Evolutionary conservation across 2,113 vertebrate genomes (phyloP).

Genomic region (Carassius carassius): DNA sequence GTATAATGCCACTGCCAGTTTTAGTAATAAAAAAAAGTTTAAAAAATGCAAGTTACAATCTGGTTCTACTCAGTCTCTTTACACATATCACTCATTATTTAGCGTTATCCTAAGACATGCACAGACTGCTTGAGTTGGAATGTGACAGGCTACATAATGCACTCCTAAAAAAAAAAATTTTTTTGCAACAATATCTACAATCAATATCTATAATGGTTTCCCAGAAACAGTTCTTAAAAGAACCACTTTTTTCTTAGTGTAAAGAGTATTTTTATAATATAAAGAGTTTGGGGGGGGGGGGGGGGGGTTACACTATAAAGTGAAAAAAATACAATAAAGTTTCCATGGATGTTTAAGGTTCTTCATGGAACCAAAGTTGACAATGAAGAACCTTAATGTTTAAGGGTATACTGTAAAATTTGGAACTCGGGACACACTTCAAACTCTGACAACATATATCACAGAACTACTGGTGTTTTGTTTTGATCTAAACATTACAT

Average conservation of each 20-base stretch:
- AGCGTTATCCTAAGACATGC: not conserved
- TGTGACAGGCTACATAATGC: not conserved
- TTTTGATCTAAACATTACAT: not conserved
- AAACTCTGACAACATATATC: not conserved
- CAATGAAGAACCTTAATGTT: not conserved
- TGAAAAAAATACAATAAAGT: not conserved
- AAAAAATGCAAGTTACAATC: not conserved
- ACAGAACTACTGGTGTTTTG: not conserved
- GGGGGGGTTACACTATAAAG: not conserved
- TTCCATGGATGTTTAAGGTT: not conserved
- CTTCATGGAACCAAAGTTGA: not conserved
- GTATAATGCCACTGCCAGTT: not conserved
- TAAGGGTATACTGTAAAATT: not conserved
- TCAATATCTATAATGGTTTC: no score
- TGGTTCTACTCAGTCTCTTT: not conserved
- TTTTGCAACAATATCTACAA: no score
- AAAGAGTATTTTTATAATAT: not conserved
- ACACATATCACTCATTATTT: constrained; percentile 4
- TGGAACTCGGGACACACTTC: not conserved
- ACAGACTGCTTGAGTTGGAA: not conserved
- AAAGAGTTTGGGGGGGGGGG: no score
- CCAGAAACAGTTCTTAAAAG: not conserved
- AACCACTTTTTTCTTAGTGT: not conserved
- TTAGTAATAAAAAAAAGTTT: not conserved
- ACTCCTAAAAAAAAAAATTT: not conserved